Base-by-base conservation (phyloP, 2,797 vertebrate genomes). In the Poecile montanus region DNA sequence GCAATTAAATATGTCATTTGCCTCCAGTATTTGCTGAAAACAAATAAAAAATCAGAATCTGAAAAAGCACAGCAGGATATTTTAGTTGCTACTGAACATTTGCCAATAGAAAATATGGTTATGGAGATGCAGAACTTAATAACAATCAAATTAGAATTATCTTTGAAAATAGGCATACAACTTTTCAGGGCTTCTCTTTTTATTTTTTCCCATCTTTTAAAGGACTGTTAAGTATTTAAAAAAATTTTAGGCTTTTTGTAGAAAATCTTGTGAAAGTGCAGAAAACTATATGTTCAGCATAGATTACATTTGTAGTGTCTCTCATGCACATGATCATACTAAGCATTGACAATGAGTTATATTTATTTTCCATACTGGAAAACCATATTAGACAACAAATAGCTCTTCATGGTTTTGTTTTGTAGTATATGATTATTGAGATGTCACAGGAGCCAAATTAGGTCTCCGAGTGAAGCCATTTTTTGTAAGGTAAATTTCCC, bases 21-120 rank as follows among this genome's bases (percentile, higher is more conserved):
- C 81, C 32, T 89, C 48, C 34, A 67, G n/a, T 93, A 71, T 95
- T 96, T 89, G 77, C 84, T 85, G 67, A 92, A 95, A 96, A 93
- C 60, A 91, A 92, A 89, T 65, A 76, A 63, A 92, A 83, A 83
- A 60, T 44, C 71, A 47, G 34, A 85, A 83, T 83, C 68, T 89
- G 68, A 80, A 85, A 94, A 93, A 83, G 57, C 81, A 42, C 74
- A 77, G 89, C 78, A 71, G 87, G 85, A 22, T 92, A 47, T 89
- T 77, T 77, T 67, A 57, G 72, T 76, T 89, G 71, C 63, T 91
- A 47, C 68, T 71, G 89, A 93, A 77, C 29, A 18, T 85, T 91
- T 91, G 91, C 91, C 75, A 85, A 20, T 76, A 85, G 51, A 57
- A 89, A 91, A 77, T 56, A 38, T 2, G 60, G 17, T 76, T 80